These are phyloP conservation scores for Drosophila lowei DNA, from an alignment of 1,140 invertebrate species.

Conservation along the genomic window DNA sequence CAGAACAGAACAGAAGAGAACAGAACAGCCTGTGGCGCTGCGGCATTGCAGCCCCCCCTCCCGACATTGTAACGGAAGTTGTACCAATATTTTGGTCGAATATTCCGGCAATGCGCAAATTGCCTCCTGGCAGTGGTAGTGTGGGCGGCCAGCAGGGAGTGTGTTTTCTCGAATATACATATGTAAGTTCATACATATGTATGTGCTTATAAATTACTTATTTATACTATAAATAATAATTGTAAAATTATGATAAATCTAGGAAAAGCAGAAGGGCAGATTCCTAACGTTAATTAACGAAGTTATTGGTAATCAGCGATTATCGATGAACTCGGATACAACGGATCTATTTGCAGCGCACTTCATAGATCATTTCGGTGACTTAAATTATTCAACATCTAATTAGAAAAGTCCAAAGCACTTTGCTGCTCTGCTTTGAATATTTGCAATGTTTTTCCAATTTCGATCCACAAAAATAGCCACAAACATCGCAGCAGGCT, in stretches of 20 bases:
- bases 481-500: slow-evolving; percentile 27
- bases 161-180: no score
- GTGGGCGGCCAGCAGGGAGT: slow-evolving; percentile 7
- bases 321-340: not conserved
- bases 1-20: no score
- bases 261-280: not conserved
- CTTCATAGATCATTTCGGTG: slow-evolving; percentile 3
- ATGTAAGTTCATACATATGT: not conserved
- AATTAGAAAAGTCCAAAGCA: slow-evolving; percentile 65
- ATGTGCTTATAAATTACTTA: slow-evolving; percentile 1
- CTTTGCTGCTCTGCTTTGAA: slow-evolving; percentile 30
- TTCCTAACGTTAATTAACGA: not conserved
- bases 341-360: slow-evolving; percentile 6
- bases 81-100: slow-evolving; percentile 34
- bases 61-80: slow-evolving; percentile 56
- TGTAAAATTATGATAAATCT: slow-evolving; percentile 27
- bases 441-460: slow-evolving; percentile 69
- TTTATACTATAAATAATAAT: slow-evolving; percentile 7
- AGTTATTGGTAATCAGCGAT: not conserved
- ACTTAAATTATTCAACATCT: slow-evolving; percentile 29
- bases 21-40: no score
- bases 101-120: slow-evolving; percentile 36
- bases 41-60: not conserved
- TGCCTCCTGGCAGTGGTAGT: not conserved
- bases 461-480: slow-evolving; percentile 47